Evolutionary conservation across 1,140 invertebrate species (phyloP).

Genomic region (Metaphire vulgaris): DNA sequence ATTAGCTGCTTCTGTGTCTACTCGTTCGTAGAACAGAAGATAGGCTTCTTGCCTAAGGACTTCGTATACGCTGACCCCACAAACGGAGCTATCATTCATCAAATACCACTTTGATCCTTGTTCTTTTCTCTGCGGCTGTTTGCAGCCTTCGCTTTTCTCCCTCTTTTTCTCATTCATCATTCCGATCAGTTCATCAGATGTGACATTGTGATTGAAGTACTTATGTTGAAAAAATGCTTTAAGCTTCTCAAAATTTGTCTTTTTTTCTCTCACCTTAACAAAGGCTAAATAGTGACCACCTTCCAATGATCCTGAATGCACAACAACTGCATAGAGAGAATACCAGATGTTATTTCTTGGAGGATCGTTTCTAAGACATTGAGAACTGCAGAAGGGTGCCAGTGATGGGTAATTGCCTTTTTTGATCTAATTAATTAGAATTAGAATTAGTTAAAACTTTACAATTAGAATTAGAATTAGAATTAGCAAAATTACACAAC

Average conservation of each 20-base stretch:
- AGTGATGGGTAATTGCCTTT: too few relatives aligned
- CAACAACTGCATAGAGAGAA: background rate
- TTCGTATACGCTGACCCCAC: background rate
- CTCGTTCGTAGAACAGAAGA: background rate
- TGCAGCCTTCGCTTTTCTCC: background rate
- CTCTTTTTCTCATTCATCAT: background rate
- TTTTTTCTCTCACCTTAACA: background rate
- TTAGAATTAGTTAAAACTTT: too few relatives aligned
- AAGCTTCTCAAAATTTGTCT: background rate
- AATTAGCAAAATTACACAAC: too few relatives aligned
- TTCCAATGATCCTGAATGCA: background rate
- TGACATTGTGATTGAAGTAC: background rate
- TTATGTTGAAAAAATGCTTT: background rate
- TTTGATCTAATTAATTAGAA: too few relatives aligned
- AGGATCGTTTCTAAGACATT: background rate
- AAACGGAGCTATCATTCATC: background rate
- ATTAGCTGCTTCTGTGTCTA: background rate
- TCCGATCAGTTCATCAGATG: background rate
- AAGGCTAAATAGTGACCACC: background rate
- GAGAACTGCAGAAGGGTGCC: background rate
- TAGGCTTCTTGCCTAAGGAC: background rate
- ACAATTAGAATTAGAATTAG: too few relatives aligned
- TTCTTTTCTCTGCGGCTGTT: too few relatives aligned
- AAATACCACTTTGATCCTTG: background rate
- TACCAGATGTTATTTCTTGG: background rate